Conservation (phyloP, 2,113 vertebrate genomes). For the Fregata magnificens region DNA sequence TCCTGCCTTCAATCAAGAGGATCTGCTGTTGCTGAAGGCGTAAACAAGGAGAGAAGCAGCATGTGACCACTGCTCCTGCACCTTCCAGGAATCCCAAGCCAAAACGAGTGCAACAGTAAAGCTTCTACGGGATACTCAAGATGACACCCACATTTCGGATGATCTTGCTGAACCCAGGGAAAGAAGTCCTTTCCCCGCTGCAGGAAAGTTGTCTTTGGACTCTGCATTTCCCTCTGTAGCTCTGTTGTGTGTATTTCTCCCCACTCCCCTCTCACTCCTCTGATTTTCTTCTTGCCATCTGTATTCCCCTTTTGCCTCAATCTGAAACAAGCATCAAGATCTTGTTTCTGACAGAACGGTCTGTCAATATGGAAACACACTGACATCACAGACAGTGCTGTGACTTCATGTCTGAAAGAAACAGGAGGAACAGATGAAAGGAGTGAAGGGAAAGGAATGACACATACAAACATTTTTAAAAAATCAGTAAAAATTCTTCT, state of each 20-base stretch:
- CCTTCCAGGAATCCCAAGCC: background rate
- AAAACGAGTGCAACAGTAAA: background rate
- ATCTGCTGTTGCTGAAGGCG: constrained; percentile 57
- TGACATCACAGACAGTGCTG: constrained; percentile 60
- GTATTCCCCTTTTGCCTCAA: constrained; percentile 59
- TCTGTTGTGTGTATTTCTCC: background rate
- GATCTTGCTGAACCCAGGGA: background rate
- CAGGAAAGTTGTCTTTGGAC: background rate
- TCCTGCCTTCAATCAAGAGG: constrained; percentile 57
- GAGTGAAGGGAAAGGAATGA: constrained; percentile 8
- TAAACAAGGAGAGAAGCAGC: constrained; percentile 49
- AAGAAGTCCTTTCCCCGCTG: background rate
- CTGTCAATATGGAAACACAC: constrained; percentile 64
- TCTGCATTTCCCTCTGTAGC: background rate
- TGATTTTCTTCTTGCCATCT: constrained; percentile 51
- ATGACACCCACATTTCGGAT: background rate
- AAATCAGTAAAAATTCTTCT: constrained; percentile 17
- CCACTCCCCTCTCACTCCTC: background rate
- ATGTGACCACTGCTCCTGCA: constrained; percentile 19
- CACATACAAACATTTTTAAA: constrained; percentile 32
- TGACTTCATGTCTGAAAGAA: constrained; percentile 64
- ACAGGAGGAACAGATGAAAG: constrained; percentile 60
- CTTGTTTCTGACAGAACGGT: constrained; percentile 61
- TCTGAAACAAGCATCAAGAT: constrained; percentile 59
- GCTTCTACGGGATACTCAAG: background rate